A percentile compares a stretch with the other conserved stretches of the same genome.
Evolutionary conservation across 1,140 invertebrate species (phyloP).

Genomic region (Wiebesia pumilae): DNA sequence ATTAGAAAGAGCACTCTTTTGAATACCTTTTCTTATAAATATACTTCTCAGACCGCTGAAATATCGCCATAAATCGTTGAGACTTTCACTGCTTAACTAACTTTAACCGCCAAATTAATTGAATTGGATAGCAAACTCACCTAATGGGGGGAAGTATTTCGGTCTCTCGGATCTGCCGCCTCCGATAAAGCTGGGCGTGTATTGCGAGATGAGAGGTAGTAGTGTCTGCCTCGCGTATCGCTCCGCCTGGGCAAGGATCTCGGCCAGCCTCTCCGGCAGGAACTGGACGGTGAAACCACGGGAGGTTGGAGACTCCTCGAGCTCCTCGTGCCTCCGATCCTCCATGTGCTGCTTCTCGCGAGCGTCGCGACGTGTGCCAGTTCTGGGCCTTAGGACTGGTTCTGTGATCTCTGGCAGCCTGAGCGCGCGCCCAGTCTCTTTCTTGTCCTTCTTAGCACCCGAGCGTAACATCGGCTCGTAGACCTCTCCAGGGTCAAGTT

Average conservation of each 20-base stretch:
- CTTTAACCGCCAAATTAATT: not conserved
- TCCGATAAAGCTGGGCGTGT: conserved; percentile 79
- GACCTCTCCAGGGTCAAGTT: conserved; percentile 62
- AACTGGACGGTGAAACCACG: conserved; percentile 83
- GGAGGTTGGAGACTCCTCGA: conserved; percentile 62
- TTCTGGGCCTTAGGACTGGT: conserved; percentile 80
- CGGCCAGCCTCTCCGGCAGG: conserved; percentile 83
- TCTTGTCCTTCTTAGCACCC: conserved; percentile 57
- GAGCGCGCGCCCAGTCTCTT: conserved; percentile 73
- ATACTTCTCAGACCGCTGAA: too few relatives aligned
- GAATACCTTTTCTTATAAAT: too few relatives aligned
- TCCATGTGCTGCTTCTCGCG: conserved; percentile 19
- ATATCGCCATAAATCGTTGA: too few relatives aligned
- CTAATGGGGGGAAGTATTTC: conserved; percentile 72
- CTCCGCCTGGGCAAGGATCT: conserved; percentile 86
- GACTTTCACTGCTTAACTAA: too few relatives aligned
- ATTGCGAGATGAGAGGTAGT: conserved; percentile 83
- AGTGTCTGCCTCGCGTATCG: conserved; percentile 85
- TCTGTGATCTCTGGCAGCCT: conserved; percentile 81
- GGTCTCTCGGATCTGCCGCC: conserved; percentile 63
- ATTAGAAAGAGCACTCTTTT: too few relatives aligned
- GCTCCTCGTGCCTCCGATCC: conserved; percentile 60
- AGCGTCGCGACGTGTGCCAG: conserved; percentile 70
- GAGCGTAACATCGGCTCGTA: conserved; percentile 73
- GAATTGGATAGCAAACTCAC: conserved; percentile 30